These are phyloP conservation scores for Cyanoramphus novaezelandiae DNA, from an alignment of 2,113 vertebrate genomes.

Conservation along the genomic window DNA sequence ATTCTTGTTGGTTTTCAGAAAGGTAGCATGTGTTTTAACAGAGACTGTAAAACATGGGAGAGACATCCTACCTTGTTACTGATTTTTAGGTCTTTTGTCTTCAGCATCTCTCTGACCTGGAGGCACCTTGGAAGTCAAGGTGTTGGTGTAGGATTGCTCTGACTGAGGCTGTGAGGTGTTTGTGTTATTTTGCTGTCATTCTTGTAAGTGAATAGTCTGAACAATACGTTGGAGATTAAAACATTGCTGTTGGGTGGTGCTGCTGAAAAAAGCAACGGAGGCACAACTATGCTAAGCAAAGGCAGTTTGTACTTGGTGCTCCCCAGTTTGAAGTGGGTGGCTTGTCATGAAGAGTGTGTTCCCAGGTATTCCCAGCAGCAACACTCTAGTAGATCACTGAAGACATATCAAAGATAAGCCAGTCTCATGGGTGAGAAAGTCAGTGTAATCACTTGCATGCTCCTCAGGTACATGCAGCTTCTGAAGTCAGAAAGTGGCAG, in stretches of 20 bases:
- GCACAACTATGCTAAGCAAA: not conserved
- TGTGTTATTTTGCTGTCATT: not conserved
- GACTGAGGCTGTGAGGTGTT: fast-evolving
- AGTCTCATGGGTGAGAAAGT: not conserved
- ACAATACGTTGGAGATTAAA: not conserved
- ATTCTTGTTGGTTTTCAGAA: not conserved
- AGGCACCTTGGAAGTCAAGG: not conserved
- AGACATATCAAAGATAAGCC: not conserved
- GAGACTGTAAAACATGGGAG: not conserved
- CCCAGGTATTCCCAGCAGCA: fast-evolving
- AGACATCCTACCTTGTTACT: not conserved
- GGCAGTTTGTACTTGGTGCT: not conserved
- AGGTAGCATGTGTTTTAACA: not conserved
- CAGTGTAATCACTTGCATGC: fast-evolving
- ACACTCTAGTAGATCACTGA: not conserved
- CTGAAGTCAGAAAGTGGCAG: not conserved
- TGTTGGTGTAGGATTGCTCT: not conserved
- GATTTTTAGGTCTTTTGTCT: not conserved
- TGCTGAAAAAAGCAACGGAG: not conserved
- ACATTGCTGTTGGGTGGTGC: not conserved
- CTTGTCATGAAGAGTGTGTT: not conserved
- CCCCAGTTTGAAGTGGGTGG: fast-evolving
- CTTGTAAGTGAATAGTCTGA: not conserved
- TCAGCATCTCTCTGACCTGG: not conserved
- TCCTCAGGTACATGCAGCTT: fast-evolving